Evolutionary conservation across 2,113 vertebrate genomes (phyloP).

Genomic region (Periophthalmus modestus): DNA sequence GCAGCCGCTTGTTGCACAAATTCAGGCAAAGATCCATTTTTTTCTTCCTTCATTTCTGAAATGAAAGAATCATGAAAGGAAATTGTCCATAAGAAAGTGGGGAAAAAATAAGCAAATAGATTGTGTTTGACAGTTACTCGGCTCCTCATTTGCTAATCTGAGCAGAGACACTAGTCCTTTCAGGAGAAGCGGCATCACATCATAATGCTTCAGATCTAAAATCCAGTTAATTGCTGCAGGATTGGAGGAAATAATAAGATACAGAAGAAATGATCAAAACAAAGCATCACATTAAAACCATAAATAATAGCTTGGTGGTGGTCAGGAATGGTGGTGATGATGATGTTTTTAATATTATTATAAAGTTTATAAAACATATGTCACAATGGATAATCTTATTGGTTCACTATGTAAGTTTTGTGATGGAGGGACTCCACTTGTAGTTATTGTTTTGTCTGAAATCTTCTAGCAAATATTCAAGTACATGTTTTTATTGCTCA

Average conservation of each 20-base stretch:
- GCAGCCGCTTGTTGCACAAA: conserved; percentile 84
- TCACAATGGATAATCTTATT: neutral
- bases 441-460: no score
- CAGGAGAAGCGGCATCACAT: conserved; percentile 72
- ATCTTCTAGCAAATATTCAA: no score
- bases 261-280: neutral
- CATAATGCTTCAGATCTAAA: conserved; percentile 69
- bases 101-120: conserved; percentile 12
- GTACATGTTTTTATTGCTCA: no score
- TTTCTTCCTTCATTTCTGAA: conserved; percentile 44
- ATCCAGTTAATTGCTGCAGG: conserved; percentile 79
- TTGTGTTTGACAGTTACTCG: conserved; percentile 29
- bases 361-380: no score
- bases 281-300: neutral
- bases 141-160: conserved; percentile 57
- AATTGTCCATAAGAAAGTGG: neutral
- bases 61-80: neutral
- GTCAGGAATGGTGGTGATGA: no score
- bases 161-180: conserved; percentile 77
- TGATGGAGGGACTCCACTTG: no score
- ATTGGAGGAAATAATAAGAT: neutral
- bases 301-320: no score
- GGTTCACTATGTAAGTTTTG: no score
- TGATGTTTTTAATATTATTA: no score
- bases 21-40: conserved; percentile 54